Conservation (phyloP, 2,888 invertebrate genomes). For the Drosophila kuntzei region DNA sequence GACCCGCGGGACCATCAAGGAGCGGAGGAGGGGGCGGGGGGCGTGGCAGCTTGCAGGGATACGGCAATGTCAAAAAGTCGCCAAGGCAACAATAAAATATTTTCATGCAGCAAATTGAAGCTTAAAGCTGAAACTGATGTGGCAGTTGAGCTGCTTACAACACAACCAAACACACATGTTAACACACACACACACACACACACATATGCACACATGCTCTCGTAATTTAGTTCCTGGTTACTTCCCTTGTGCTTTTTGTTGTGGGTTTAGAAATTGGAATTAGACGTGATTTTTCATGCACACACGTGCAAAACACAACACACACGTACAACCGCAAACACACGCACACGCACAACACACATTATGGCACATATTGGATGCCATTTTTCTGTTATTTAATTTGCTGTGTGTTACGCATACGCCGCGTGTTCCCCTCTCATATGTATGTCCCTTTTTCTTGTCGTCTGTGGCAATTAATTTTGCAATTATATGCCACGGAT, state of each 20-base stretch:
- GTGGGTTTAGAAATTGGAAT: constrained; percentile 43
- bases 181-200: not conserved
- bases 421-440: constrained; percentile 27
- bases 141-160: constrained; percentile 19
- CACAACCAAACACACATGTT: constrained; percentile 15
- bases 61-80: constrained; percentile 28
- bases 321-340: not conserved
- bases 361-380: not conserved
- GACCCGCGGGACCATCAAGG: constrained; percentile 9
- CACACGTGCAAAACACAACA: constrained; percentile 26
- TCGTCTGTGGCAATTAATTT: constrained; percentile 51
- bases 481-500: constrained; percentile 62
- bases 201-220: not conserved
- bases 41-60: constrained; percentile 7
- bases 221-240: not conserved
- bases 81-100: constrained; percentile 37
- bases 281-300: constrained; percentile 53
- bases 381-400: constrained; percentile 32
- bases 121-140: constrained; percentile 45
- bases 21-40: not conserved
- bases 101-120: constrained; percentile 48
- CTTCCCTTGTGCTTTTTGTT: constrained; percentile 5
- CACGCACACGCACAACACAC: not conserved
- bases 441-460: not conserved
- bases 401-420: constrained; percentile 46